Percentiles rank a stretch among this genome's conserved stretches.
Evolutionary conservation across 2,113 vertebrate genomes (phyloP).

Genomic region (Junco hyemalis): DNA sequence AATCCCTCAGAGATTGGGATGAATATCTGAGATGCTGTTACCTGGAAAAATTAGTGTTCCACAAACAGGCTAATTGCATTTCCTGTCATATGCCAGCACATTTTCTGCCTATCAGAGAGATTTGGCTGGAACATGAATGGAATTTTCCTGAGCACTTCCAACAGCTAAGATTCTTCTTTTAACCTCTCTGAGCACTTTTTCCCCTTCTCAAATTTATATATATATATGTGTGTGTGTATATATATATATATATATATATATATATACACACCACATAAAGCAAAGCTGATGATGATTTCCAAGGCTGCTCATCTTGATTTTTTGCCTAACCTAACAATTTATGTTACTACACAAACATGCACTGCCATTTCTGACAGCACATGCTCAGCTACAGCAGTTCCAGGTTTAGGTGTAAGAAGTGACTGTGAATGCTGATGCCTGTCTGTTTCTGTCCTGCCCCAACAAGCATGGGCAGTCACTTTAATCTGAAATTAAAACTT

Average conservation of each 20-base stretch:
- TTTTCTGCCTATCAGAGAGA: neutral
- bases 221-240: too few species aligned
- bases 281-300: neutral
- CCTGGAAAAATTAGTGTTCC: rapidly evolving
- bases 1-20: neutral
- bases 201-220: neutral
- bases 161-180: neutral
- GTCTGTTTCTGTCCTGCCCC: neutral
- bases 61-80: neutral
- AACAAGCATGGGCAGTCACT: neutral
- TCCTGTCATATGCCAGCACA: neutral
- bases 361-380: neutral
- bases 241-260: neutral
- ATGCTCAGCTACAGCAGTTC: neutral
- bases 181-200: neutral
- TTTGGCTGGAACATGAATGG: neutral
- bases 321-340: neutral
- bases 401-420: neutral
- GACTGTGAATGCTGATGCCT: neutral
- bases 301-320: neutral
- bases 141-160: neutral
- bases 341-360: neutral
- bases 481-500: neutral
- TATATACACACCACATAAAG: neutral
- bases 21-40: neutral